phyloP scores from a whole-genome alignment of 64 coral and sea anemone genomes.

The Orbicella faveolata region DNA sequence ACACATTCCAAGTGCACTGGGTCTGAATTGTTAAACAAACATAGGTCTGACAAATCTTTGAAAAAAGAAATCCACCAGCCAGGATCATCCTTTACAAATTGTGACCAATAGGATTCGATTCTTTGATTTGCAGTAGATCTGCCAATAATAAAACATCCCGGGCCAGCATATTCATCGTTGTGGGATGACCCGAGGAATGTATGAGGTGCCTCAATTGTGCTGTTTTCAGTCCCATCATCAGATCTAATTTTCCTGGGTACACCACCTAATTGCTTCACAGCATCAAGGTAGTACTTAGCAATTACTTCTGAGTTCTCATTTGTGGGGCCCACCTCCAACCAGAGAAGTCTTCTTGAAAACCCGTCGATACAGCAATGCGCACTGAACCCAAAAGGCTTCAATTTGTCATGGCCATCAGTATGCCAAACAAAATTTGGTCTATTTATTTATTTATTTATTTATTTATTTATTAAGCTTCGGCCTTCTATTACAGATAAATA shows the following conservation, averaged over 20 bases:
- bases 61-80: conserved; percentile 61
- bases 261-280: conserved; percentile 17
- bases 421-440: conserved; percentile 56
- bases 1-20: conserved; percentile 34
- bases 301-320: conserved; percentile 52
- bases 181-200: conserved; percentile 7
- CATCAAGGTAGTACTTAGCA: conserved; percentile 29
- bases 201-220: not conserved
- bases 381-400: conserved; percentile 36
- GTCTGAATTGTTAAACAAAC: conserved; percentile 30
- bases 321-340: conserved; percentile 47
- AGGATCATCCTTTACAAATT: conserved; percentile 31
- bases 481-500: no score
- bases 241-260: conserved; percentile 6
- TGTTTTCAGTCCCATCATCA: conserved; percentile 26
- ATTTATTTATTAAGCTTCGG: no score
- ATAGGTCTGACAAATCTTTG: conserved; percentile 46
- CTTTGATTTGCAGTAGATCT: conserved; percentile 51
- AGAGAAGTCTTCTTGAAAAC: conserved; percentile 37
- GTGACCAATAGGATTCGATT: conserved; percentile 63
- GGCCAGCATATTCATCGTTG: not conserved
- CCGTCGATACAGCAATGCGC: conserved; percentile 40
- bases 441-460: no score
- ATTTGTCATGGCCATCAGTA: conserved; percentile 46
- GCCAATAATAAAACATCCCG: not conserved